These are phyloP conservation scores for Neomonachus schauinslandi DNA, from an alignment of 2,113 vertebrate genomes.

Conservation along the genomic window DNA sequence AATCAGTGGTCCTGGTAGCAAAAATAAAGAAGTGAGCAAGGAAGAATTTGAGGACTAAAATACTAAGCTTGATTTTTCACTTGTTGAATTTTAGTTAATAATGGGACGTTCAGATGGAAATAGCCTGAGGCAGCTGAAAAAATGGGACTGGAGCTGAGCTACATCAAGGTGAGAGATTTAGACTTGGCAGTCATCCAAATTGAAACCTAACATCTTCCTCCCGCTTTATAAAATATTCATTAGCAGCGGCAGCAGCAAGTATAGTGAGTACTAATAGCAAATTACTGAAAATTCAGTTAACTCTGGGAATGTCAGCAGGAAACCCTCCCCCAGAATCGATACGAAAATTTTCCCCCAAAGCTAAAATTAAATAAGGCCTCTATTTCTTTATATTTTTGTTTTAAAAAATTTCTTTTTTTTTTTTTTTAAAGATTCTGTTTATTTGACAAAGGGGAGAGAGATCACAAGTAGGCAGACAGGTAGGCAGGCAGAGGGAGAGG, in stretches of 20 bases:
- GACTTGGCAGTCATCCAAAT: not conserved
- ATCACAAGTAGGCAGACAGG: too few species aligned
- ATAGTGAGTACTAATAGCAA: not conserved
- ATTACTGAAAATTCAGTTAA: slow-evolving; percentile 32
- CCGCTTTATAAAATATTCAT: slow-evolving; percentile 62
- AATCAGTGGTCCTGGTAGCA: not conserved
- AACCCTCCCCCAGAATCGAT: not conserved
- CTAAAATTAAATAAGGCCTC: slow-evolving; percentile 39
- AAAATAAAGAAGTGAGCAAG: not conserved
- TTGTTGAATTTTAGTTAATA: slow-evolving; percentile 3
- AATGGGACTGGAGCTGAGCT: not conserved
- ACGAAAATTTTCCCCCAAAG: not conserved
- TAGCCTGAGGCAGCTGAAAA: not conserved
- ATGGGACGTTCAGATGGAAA: not conserved
- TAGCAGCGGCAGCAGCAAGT: not conserved
- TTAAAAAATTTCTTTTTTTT: not conserved
- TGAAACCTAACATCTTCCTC: not conserved
- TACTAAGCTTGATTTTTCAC: not conserved
- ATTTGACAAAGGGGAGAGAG: too few species aligned
- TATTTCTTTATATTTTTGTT: not conserved
- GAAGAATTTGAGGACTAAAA: not conserved
- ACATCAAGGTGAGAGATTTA: not conserved
- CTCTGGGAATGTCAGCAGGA: not conserved
- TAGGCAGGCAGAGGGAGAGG: too few species aligned
- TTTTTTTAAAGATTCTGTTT: too few species aligned